A percentile compares a stretch with the other conserved stretches of the same genome.
Evolutionary conservation across 2,797 vertebrate genomes (phyloP).

Genomic region (Acanthurus tractus): DNA sequence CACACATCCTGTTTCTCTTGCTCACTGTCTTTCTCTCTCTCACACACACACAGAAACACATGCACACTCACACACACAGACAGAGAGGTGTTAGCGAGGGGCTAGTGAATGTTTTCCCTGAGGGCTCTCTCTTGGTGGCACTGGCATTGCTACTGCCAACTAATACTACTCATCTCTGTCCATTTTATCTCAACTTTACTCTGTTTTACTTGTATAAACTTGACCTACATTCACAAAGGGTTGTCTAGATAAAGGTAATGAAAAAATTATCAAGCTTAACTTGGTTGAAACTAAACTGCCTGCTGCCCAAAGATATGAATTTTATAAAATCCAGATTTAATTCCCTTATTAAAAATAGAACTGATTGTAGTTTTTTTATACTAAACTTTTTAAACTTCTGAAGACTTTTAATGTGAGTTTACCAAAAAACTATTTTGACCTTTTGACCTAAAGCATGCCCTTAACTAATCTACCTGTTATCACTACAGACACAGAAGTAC

Average conservation of each 20-base stretch:
- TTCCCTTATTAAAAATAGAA: constrained; percentile 6
- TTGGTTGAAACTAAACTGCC: constrained; percentile 1
- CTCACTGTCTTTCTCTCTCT: constrained; percentile 43
- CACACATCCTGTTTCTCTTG: constrained; percentile 7
- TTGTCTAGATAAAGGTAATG: constrained; percentile 7
- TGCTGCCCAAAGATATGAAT: not conserved
- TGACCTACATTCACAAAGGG: not conserved
- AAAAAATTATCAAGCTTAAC: constrained; percentile 9
- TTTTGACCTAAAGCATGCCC: constrained; percentile 38
- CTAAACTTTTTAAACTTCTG: constrained; percentile 2
- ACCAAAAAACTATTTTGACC: constrained; percentile 42
- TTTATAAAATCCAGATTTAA: not conserved
- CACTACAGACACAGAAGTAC: constrained; percentile 51
- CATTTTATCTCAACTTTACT: constrained; percentile 43
- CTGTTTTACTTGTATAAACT: not conserved
- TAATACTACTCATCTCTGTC: constrained; percentile 45
- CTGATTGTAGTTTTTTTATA: not conserved
- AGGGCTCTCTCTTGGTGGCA: constrained; percentile 58
- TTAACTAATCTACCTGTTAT: constrained; percentile 53
- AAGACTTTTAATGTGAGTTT: constrained; percentile 6
- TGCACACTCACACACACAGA: constrained; percentile 4
- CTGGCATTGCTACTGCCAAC: constrained; percentile 48
- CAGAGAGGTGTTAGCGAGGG: constrained; percentile 65
- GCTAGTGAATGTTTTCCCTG: constrained; percentile 65
- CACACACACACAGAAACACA: constrained; percentile 12